Evolutionary conservation across 2,113 vertebrate species (phyloP), one percentile per base, ranked within the genome.

Genomic region (Noctilio leporinus): DNA sequence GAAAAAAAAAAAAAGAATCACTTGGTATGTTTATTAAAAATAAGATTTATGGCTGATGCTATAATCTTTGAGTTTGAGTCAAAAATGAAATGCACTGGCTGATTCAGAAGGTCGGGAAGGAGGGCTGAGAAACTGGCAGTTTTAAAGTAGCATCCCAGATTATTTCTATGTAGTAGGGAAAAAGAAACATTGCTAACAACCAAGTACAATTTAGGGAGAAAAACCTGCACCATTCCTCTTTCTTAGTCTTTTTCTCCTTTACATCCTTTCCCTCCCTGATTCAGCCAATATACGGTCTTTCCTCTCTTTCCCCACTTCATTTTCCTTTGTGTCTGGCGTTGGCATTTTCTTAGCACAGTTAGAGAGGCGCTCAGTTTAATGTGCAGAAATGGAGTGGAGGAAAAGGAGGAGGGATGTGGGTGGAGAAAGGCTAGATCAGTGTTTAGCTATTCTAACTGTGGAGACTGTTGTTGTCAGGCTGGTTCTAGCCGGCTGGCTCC

Each of bases 401-500:
- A n/a, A 73, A 51, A 33, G 59, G 77, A 84, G 95, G 95, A 76
- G 96, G 92, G 86, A 11, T 22, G 86, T 51, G 80, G 93, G 91
- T 78, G 92, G 81, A 86, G 91, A 89, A 92, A 94, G 95, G 82
- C 76, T 59, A 53, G 73, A 59, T 75, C 81, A 51, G 83, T 70
- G 85, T 75, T 95, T 84, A 95, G 96, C 89, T 90, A 85, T 93
- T 70, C 89, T 59, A 80, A 65, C 89, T 35, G 75, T 83, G 24
- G 8, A 86, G 67, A 89, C 82, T 70, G n/a, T 89, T 64, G 49
- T 82, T 91, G 85, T 43, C 76, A 1, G 57, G 90, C 96, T 92
- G 94, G 95, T 95, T 97, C 45, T 92, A 95, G 95, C 95, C 81
- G 86, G 95, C 91, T 96, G 91, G 78, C 57, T 91, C 96, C 10